Base-by-base conservation (phyloP, 2,888 invertebrate species). In the Harmothoe impar region DNA sequence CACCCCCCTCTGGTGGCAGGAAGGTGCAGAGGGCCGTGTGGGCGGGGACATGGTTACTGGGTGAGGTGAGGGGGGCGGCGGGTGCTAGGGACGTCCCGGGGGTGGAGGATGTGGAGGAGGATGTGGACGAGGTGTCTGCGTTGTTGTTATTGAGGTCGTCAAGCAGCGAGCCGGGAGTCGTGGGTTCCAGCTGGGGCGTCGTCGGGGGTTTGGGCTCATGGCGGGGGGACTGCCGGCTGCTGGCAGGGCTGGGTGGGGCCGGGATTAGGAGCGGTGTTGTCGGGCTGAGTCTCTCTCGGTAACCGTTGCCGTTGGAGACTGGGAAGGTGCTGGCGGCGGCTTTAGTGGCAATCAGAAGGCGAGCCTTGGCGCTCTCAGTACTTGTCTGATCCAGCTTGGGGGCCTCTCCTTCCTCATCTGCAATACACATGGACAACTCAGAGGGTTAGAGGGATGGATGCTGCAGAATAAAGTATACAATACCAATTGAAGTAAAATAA, bases 251-350 rank as follows among this genome's bases (percentile, higher is more conserved):
- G 33, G 43, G n/a, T 12, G 35, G 10, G 7, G 81, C 43, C 1
- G 35, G 33, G 25, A 33, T 81, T 5, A 10, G 81, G 81, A 81
- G 54, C 10, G 52, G 52, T n/a, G 52, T 15, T 0, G 52, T 15
- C 7, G 86, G 86, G 54, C 52, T 56, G 25, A 54, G 29, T 20
- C 29, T 56, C 29, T 86, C 86, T 3, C 29, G 86, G 54, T 86
- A 86, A 86, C 86, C 86, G 86, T 86, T 86, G 52, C 86, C 86
- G 52, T 86, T 86, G 56, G 86, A 10, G 31, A 86, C 86, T 52
- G 86, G 52, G 23, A 43, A 23, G 25, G 25, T 77, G n/a, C n/a
- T 84, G 77, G 20, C 5, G 81, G 81, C 81, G 20, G 43, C 43
- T 81, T 81, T 81, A 35, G 81, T 20, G 20, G 81, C 43, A 23